Conservation (phyloP, 2,113 vertebrate species). For the Lontra canadensis region DNA sequence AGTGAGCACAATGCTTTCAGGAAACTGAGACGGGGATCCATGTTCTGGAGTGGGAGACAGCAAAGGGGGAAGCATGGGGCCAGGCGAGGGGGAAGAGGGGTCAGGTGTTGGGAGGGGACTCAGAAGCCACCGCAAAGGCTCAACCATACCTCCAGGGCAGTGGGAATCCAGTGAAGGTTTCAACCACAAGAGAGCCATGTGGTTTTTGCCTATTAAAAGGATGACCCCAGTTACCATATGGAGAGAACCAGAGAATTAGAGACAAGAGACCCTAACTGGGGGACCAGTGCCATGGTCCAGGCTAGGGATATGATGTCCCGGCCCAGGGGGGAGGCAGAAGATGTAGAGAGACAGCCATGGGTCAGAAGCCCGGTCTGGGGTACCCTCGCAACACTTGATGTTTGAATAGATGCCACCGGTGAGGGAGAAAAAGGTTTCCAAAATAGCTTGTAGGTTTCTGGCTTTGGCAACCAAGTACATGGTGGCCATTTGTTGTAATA, state of each 20-base stretch:
- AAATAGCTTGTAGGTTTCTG: not conserved
- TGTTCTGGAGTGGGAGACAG: not conserved
- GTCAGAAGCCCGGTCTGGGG: not conserved
- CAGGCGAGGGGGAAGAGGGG: not conserved
- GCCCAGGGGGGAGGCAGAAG: too few species aligned
- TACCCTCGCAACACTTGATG: not conserved
- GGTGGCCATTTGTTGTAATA: fast-evolving
- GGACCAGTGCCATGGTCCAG: not conserved
- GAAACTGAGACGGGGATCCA: not conserved
- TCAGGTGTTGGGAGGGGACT: not conserved
- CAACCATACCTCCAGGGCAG: not conserved
- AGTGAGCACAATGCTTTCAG: not conserved
- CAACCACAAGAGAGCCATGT: not conserved
- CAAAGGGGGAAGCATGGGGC: not conserved
- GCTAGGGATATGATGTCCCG: not conserved
- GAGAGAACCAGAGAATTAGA: not conserved
- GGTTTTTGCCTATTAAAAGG: not conserved
- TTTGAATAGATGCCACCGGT: too few species aligned
- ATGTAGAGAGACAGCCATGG: not conserved
- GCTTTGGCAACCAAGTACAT: not conserved
- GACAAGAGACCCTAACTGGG: not conserved
- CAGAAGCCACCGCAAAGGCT: not conserved
- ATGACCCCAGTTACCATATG: fast-evolving
- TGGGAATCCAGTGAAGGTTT: not conserved
- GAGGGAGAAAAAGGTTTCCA: not conserved